Conservation (phyloP, 1,140 invertebrate genomes). For the Charaxes varanes region DNA sequence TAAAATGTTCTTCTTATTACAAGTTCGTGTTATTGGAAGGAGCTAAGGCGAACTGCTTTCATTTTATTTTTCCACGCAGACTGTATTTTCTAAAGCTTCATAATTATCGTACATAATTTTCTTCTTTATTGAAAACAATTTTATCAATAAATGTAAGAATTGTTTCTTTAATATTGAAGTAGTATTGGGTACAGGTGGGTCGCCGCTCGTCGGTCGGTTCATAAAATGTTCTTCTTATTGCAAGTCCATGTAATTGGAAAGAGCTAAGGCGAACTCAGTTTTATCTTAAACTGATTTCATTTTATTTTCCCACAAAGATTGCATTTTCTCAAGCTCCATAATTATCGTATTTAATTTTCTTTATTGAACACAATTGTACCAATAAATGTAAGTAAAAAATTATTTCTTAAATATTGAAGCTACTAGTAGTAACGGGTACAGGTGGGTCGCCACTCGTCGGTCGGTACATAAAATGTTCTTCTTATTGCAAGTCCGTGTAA, state of each 20-base stretch:
- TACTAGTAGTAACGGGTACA: neutral
- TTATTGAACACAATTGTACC: too few relatives aligned
- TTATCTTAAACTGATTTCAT: too few relatives aligned
- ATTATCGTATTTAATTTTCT: too few relatives aligned
- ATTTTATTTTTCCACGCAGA: neutral
- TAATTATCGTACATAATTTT: too few relatives aligned
- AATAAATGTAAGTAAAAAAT: too few relatives aligned
- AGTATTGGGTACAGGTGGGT: neutral
- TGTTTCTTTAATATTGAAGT: too few relatives aligned
- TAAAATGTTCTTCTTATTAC: neutral
- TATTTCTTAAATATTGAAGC: too few relatives aligned
- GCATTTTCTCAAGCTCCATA: too few relatives aligned
- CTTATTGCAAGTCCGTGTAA: neutral
- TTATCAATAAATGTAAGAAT: too few relatives aligned
- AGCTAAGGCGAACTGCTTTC: neutral
- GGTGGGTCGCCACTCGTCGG: neutral
- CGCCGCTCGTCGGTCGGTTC: neutral
- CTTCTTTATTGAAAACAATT: too few relatives aligned
- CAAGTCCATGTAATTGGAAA: neutral
- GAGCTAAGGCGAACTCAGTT: neutral
- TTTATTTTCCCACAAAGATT: neutral
- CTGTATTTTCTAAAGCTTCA: too few relatives aligned
- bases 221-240: constrained; percentile 1
- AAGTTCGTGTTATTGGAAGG: neutral
- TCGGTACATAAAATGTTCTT: neutral